Base-by-base conservation (phyloP, 1,140 invertebrate genomes). In the Danaus plexippus region DNA sequence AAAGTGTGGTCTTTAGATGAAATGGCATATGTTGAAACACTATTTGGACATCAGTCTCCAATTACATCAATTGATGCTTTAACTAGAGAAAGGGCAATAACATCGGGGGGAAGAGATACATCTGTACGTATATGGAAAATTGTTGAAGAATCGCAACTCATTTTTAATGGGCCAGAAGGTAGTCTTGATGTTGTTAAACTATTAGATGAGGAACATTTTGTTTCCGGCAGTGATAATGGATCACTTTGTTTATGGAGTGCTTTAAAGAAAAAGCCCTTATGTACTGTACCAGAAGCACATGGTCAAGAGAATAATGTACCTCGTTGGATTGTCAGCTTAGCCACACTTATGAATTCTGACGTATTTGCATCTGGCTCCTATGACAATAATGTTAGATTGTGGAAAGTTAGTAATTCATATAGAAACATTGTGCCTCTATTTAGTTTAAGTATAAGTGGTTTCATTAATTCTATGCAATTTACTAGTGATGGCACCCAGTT, bases 1-100 rank as follows among this genome's bases (percentile, higher is more conserved):
- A 95, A 94, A 88, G 92, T 98, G 32, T 99, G 97, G 97, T 96
- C 94, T 66, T 87, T 98, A 13, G 95, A 96, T 89, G 97, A 98
- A 75, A 96, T 97, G 94, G 92, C 94, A 9, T 99, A 98, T 88
- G 93, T 98, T 9, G 97, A 99, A 89, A 96, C 96, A 55, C 87
- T 99, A 88, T 97, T 96, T 89, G 97, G 97, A 10, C 97, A 99
- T 88, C 94, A 97, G 79, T 92, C 92, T 67, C 87, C 88, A n/a
- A 92, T 98, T 4, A 96, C 94, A 8, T 91, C 91, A n/a, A 94
- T 99, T 49, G 97, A 99, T 88, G 92, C 94, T 2, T 76, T 96
- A 45, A 89, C 91, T 47, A 89, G 93, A 63, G 97, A 98, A 71
- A 89, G 96, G 59, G 95, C 95, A 2, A 90, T 99, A 1, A 96